These are phyloP conservation scores for Camponotus pennsylvanicus DNA, from an alignment of 1,140 invertebrate species.

Conservation along the genomic window DNA sequence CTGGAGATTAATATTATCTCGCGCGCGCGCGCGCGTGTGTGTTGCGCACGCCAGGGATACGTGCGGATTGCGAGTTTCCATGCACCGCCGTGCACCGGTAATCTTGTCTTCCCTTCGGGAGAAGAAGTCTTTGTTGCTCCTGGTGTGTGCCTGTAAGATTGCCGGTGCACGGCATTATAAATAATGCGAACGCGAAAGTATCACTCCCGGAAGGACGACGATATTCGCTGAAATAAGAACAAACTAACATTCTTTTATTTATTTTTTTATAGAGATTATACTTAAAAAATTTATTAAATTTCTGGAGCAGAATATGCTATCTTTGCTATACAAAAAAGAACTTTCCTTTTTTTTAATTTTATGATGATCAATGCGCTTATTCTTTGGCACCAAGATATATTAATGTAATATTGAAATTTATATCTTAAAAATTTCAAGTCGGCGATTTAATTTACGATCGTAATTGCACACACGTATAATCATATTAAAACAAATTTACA, in stretches of 20 bases:
- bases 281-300: not conserved
- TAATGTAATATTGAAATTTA: not conserved
- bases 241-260: slow-evolving; percentile 3
- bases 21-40: not conserved
- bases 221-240: slow-evolving; percentile 25
- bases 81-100: slow-evolving; percentile 31
- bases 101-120: slow-evolving; percentile 49
- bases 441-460: slow-evolving; percentile 23
- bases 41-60: slow-evolving; percentile 33
- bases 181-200: slow-evolving; percentile 43
- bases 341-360: not conserved
- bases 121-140: slow-evolving; percentile 44
- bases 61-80: slow-evolving; percentile 30
- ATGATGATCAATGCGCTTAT: not conserved
- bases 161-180: not conserved
- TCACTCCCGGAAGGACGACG: not conserved
- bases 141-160: slow-evolving; percentile 45
- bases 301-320: not conserved
- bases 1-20: slow-evolving; percentile 76
- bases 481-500: not conserved
- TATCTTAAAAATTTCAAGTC: not conserved
- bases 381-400: too few relatives aligned
- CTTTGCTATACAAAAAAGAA: not conserved
- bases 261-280: not conserved
- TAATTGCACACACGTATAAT: not conserved